These are phyloP conservation scores for Pangasius djambal DNA, from an alignment of 2,797 vertebrate species.

Conservation along the genomic window DNA sequence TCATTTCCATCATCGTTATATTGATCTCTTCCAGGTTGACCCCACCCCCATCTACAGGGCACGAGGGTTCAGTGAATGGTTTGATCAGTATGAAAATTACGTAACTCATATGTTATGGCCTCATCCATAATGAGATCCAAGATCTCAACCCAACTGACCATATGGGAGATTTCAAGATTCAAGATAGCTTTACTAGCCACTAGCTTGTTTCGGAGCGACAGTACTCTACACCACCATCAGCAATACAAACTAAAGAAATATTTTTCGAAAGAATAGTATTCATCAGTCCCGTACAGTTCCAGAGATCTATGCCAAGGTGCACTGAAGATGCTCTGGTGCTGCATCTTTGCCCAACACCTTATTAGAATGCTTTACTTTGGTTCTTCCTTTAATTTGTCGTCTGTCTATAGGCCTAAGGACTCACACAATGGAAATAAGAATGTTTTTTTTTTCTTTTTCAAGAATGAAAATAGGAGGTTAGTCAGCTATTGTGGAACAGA, in stretches of 20 bases:
- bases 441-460: too few relatives aligned
- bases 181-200: neutral
- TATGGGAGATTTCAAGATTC: neutral
- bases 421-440: neutral
- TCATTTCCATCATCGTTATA: neutral
- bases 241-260: neutral
- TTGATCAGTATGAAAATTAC: neutral
- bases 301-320: neutral
- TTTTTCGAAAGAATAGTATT: neutral
- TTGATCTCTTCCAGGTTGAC: neutral
- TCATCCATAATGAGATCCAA: too few relatives aligned
- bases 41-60: neutral
- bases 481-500: neutral
- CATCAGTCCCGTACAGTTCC: neutral
- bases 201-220: neutral
- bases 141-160: neutral
- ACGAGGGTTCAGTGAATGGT: neutral
- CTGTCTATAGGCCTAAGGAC: neutral
- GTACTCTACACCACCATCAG: neutral
- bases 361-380: neutral
- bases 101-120: neutral
- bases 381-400: neutral
- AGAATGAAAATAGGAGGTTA: neutral
- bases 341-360: neutral
- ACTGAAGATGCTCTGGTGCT: neutral